Conservation (phyloP, 2,113 vertebrate genomes). For the Oenanthe oenanthe region DNA sequence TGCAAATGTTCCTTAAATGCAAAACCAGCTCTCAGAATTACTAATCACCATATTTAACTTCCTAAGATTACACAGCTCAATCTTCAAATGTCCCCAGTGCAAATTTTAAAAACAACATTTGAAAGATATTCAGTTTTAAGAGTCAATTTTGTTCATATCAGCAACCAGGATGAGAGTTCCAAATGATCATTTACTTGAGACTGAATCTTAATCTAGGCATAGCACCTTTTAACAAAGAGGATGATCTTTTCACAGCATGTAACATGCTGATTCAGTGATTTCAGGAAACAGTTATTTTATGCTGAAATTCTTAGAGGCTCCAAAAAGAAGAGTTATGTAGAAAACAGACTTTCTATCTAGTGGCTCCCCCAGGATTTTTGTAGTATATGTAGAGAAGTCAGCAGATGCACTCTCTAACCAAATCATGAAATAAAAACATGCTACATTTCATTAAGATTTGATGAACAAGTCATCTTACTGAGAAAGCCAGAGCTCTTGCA, state of each 20-base stretch:
- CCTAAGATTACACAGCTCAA: background rate
- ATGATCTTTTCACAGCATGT: background rate
- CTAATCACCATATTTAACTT: background rate
- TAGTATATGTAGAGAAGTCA: background rate
- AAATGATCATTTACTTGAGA: background rate
- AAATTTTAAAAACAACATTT: background rate
- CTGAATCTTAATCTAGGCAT: background rate
- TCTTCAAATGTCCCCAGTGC: background rate
- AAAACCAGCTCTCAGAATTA: background rate
- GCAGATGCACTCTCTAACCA: background rate
- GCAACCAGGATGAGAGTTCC: background rate
- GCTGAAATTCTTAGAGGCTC: background rate
- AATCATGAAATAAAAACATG: background rate
- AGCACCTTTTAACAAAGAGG: background rate
- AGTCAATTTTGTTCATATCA: background rate
- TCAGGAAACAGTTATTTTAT: background rate
- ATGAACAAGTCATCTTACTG: constrained; percentile 74
- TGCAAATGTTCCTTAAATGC: background rate
- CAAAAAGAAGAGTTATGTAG: background rate
- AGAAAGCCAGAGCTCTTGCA: constrained; percentile 85
- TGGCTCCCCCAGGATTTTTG: background rate
- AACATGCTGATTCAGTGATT: background rate
- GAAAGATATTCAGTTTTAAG: background rate
- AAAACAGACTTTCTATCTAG: background rate
- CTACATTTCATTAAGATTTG: background rate